Evolutionary conservation across 2,888 invertebrate species (phyloP).

Genomic region (Dasypogon diadema): DNA sequence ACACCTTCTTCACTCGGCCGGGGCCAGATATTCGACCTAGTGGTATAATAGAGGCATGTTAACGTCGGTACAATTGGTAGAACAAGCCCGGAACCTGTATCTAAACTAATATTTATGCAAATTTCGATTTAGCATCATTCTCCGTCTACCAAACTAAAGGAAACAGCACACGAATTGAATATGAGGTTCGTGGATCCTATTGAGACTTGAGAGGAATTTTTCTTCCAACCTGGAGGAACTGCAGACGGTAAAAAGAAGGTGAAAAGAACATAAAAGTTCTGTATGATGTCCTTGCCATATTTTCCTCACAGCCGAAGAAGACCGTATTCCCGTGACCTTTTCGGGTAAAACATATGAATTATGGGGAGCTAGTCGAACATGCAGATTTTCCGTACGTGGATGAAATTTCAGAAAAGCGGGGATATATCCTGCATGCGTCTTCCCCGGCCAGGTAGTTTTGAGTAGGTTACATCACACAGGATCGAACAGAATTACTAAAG

Average conservation of each 20-base stretch:
- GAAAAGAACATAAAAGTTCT: neutral
- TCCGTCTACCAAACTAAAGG: neutral
- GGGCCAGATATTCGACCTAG: neutral
- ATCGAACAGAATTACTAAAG: neutral
- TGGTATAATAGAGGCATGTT: neutral
- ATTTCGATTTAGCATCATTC: neutral
- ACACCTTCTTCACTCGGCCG: neutral
- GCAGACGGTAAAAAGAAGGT: neutral
- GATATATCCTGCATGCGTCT: neutral
- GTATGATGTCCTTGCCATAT: neutral
- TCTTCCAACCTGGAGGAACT: neutral
- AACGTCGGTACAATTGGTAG: neutral
- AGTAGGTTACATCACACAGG: neutral
- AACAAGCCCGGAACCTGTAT: slow-evolving; percentile 15
- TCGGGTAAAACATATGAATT: slow-evolving; percentile 1
- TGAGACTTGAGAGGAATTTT: neutral
- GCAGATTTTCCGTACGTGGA: slow-evolving; percentile 16
- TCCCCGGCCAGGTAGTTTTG: neutral
- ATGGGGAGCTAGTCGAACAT: slow-evolving; percentile 11
- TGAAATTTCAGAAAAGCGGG: neutral
- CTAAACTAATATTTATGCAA: slow-evolving; percentile 35
- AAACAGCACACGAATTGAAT: neutral
- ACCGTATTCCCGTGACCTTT: neutral
- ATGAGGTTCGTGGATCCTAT: neutral
- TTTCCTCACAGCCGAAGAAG: neutral